These are phyloP conservation scores for Enteromius fasciolatus DNA, from an alignment of 2,797 vertebrate genomes.

Conservation along the genomic window DNA sequence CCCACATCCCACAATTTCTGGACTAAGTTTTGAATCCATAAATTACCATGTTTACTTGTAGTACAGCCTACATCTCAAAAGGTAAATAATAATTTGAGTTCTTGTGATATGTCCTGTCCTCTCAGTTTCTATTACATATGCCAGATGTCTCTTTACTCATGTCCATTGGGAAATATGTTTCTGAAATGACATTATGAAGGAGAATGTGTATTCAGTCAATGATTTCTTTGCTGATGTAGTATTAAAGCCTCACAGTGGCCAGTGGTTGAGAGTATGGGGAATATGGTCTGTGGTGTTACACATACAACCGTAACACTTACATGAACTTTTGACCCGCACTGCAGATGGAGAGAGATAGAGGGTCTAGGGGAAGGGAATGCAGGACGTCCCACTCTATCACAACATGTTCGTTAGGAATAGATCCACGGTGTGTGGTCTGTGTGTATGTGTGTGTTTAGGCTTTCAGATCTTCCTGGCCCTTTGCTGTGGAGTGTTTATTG, in stretches of 20 bases:
- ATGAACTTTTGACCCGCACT: conserved; percentile 32
- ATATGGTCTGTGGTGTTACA: conserved; percentile 8
- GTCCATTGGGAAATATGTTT: background rate
- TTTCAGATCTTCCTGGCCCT: background rate
- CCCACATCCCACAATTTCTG: no score
- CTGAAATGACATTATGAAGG: background rate
- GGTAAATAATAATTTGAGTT: background rate
- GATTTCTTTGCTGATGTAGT: background rate
- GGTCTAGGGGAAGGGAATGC: background rate
- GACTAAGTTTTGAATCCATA: background rate
- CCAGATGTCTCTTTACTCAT: background rate
- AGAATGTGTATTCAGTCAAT: background rate
- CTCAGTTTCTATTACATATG: background rate
- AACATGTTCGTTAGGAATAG: background rate
- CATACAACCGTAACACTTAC: conserved; percentile 6
- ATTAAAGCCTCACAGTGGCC: background rate
- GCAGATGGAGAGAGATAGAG: background rate
- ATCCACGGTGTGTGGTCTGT: background rate
- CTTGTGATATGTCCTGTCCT: background rate
- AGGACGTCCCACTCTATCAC: background rate
- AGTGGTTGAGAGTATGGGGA: conserved; percentile 14
- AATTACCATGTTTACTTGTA: background rate
- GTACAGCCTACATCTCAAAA: background rate
- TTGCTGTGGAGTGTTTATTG: background rate
- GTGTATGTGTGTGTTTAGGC: background rate